Evolutionary conservation across 1,140 invertebrate species (phyloP).

Genomic region (Bombus pyrosoma): DNA sequence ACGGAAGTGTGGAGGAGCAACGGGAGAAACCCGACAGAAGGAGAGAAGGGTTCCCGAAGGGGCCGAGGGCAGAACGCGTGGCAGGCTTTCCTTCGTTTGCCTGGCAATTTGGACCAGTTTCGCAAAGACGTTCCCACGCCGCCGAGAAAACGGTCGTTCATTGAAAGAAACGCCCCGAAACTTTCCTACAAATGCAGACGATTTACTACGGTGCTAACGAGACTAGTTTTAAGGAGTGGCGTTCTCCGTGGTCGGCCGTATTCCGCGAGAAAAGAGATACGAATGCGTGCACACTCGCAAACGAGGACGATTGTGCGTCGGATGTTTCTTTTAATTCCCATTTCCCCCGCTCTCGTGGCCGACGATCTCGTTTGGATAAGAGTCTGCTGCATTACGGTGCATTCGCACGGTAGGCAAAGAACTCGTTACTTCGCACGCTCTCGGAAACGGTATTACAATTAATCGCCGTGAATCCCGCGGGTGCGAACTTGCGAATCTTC

Average conservation of each 20-base stretch:
- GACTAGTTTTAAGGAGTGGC: neutral
- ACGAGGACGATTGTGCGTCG: conserved; percentile 56
- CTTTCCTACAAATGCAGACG: neutral
- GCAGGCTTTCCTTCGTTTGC: neutral
- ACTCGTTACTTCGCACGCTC: conserved; percentile 68
- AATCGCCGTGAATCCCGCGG: conserved; percentile 58
- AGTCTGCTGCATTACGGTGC: conserved; percentile 53
- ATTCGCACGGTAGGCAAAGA: conserved; percentile 68
- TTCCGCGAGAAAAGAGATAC: conserved; percentile 5
- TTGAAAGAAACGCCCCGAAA: neutral
- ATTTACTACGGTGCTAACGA: neutral
- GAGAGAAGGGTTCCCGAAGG: conserved; percentile 37
- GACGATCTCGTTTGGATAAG: conserved; percentile 65
- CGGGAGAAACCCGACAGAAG: neutral
- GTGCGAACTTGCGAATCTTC: conserved; percentile 37
- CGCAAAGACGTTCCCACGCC: neutral
- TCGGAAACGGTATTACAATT: conserved; percentile 65
- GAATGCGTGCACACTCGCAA: conserved; percentile 21
- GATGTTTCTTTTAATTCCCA: conserved; percentile 64
- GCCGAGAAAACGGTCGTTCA: neutral
- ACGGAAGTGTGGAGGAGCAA: conserved; percentile 14
- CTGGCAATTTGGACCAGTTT: conserved; percentile 10
- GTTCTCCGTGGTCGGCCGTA: neutral
- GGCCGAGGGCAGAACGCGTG: conserved; percentile 17
- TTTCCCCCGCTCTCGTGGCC: conserved; percentile 32